These are phyloP conservation scores for Eclectus roratus DNA, from an alignment of 2,113 vertebrate species.

Conservation along the genomic window DNA sequence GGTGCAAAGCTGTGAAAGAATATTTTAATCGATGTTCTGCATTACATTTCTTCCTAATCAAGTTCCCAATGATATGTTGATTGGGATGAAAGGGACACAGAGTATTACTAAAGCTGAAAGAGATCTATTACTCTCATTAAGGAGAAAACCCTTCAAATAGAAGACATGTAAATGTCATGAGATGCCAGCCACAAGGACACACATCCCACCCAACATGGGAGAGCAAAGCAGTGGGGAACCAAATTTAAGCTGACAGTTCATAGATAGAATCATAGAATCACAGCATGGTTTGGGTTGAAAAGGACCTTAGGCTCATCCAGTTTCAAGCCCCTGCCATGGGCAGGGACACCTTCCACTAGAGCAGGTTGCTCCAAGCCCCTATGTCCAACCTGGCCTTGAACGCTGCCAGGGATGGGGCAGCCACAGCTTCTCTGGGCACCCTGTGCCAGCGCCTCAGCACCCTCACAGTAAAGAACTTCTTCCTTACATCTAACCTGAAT, in stretches of 20 bases:
- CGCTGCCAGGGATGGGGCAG: neutral
- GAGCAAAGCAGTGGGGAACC: neutral
- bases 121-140: neutral
- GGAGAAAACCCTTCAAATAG: neutral
- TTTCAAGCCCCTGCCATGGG: neutral
- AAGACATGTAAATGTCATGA: neutral
- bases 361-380: neutral
- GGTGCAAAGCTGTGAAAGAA: neutral
- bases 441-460: neutral
- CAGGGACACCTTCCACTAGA: neutral
- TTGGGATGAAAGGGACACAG: neutral
- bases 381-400: neutral
- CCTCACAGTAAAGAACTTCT: neutral
- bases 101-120: neutral
- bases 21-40: neutral
- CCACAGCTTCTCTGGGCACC: neutral
- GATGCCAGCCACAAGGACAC: neutral
- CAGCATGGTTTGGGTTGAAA: neutral
- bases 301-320: neutral
- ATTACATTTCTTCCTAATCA: conserved; percentile 16
- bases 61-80: neutral
- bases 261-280: neutral
- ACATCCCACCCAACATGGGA: neutral
- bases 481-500: neutral
- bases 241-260: neutral